A percentile compares a stretch with the other conserved stretches of the same genome.
Evolutionary conservation across 2,797 vertebrate genomes (phyloP).

Genomic region (Micromesistius poutassou): DNA sequence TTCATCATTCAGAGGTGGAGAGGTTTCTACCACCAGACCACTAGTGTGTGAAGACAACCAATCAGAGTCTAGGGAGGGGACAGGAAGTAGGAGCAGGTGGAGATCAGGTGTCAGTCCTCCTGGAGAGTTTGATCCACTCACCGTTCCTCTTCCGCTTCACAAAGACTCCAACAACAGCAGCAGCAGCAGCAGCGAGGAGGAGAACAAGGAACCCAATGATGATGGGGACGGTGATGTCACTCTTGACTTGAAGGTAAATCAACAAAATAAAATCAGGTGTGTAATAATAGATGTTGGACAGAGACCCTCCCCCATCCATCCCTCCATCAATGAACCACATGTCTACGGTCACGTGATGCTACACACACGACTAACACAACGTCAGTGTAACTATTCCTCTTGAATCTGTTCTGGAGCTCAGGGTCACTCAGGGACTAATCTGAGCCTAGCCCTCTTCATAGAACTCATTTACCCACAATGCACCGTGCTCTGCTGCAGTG

Average conservation of each 20-base stretch:
- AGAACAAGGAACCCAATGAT: no score
- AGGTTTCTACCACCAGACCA: neutral
- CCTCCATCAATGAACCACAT: neutral
- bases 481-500: no score
- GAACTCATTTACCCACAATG: no score
- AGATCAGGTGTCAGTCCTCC: neutral
- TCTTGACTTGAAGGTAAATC: neutral
- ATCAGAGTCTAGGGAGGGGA: neutral
- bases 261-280: neutral
- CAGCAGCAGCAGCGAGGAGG: neutral
- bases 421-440: no score
- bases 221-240: no score
- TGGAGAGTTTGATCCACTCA: neutral
- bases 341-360: neutral
- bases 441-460: no score
- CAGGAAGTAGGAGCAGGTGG: neutral
- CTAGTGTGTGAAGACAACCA: neutral
- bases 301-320: neutral
- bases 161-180: neutral
- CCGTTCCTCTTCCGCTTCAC: neutral
- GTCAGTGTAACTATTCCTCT: neutral
- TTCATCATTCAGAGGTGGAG: no score
- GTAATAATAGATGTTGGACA: neutral
- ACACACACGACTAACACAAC: neutral
- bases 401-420: neutral